Base-by-base conservation (phyloP, 1,140 invertebrate species). In the Agraylea sexmaculata region DNA sequence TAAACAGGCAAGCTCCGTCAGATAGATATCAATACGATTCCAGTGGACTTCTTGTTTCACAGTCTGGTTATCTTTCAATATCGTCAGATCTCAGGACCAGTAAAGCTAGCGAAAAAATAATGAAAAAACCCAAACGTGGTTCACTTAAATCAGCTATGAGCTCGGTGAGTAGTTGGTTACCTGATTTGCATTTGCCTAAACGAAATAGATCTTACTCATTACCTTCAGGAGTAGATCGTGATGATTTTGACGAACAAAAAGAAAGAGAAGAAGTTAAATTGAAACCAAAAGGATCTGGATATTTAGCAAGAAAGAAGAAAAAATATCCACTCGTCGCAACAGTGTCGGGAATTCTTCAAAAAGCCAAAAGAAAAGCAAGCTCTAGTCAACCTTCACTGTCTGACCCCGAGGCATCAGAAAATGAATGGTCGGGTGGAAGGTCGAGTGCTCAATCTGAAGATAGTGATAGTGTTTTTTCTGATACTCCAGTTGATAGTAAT, bases 61-160 rank as follows among this genome's bases (percentile, higher is more conserved):
- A 84, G 53, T 80, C 80, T 4, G 83, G 83, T n/a, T 86, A 85
- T 53, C 73, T 86, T 35, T 82, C 79, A 15, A 84, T 85, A 46
- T 70, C 78, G 2, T 65, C 74, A 13, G 77, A 81, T 53, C 65
- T 78, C 15, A 80, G 76, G 57, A 62, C 70, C 21, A 50, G 55
- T 40, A 63, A 69, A 50, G 30, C 52, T 12, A 70, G 76, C 52
- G 71, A 74, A 47, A 77, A 77, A 57, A 49, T 66, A 31, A 49
- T 54, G 3, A 80, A 80, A 59, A 83, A 84, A 56, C 66, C 78
- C 19, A 76, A 78, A 58, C 57, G 77, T 42, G 74, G 75, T n/a
- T 81, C 78, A 1, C 53, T 85, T 28, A 83, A 83, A 60, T 78
- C 79, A 28, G 84, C 83, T 0, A 83, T 87, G 76, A 82, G 71